Conservation (phyloP, 2,113 vertebrate genomes). For the Rhabdornis inornatus region DNA sequence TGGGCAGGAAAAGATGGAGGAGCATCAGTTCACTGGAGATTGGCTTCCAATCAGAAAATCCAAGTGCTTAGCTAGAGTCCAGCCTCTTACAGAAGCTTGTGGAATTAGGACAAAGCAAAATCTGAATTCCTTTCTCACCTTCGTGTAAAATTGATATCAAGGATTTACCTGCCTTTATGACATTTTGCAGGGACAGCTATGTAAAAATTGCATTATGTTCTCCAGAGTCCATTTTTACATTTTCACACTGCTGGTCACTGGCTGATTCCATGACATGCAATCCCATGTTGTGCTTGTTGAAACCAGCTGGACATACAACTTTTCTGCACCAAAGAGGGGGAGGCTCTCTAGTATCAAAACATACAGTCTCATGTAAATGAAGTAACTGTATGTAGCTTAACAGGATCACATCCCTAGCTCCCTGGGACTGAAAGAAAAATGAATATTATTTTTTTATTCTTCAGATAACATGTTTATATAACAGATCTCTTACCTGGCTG, state of each 20-base stretch:
- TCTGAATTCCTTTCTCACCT: neutral
- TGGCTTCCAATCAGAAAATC: neutral
- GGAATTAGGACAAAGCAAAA: neutral
- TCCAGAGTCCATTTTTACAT: neutral
- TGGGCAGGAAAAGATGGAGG: neutral
- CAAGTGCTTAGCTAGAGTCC: neutral
- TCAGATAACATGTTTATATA: conserved; percentile 1
- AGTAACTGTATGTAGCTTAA: neutral
- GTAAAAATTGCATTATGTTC: neutral
- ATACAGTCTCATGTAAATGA: neutral
- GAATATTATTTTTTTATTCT: neutral
- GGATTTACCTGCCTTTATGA: neutral
- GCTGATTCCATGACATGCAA: neutral
- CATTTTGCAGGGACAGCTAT: neutral
- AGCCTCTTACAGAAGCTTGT: neutral
- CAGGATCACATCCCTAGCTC: neutral
- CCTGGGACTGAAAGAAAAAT: neutral
- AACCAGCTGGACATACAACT: neutral
- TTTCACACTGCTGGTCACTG: neutral
- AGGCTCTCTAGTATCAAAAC: neutral
- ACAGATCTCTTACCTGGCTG: neutral
- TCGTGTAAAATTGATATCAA: neutral
- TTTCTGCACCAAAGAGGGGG: neutral
- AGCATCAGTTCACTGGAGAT: neutral
- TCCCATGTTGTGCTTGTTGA: neutral